Base-by-base conservation (phyloP, 2,797 vertebrate genomes). In the Darevskia mixta region DNA sequence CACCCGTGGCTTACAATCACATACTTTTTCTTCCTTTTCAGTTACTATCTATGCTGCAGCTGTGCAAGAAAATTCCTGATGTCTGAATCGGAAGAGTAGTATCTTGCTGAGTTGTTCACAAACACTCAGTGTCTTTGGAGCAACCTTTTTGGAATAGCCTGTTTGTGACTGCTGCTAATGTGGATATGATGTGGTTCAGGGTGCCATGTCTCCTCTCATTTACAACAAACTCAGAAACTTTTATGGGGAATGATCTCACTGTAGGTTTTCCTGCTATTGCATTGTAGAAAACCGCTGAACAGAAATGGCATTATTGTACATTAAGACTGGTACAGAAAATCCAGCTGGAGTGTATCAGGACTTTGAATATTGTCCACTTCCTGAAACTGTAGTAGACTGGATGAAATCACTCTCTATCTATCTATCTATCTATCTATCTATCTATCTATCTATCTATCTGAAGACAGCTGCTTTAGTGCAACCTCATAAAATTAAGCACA, bases 201-300 rank as follows among this genome's bases (percentile, higher is more conserved):
- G 27, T 79, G 76, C 75, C 72, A 58, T 86, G 81, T 85, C 86
- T 55, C 18, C 1, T 86, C 80, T 90, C 86, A 77, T 89, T 92
- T 87, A 64, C 10, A 8, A 1, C 73, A 73, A 72, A 4, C 25
- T 89, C 73, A 85, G 67, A 61, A 91, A n/a, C 35, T 78, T 58
- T 79, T 71, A 78, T 66, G 43, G 78, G n/a, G 55, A 92, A 67
- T 92, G 80, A n/a, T 86, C 72, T 85, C 64, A 45, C 8, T 45
- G 17, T 66, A 15, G 64, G 49, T 5, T 78, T 93, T 15, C 23
- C 72, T 82, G 78, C 8, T 2, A 58, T 69, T 20, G 23, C 27
- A 27, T 55, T 71, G n/a, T 83, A 78, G 49, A 83, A 67, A 38
- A 20, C 55, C 29, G 43, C 71, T 61, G 25, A 88, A 6, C 25